A percentile compares a stretch with the other conserved stretches of the same genome.
Conservation (phyloP, 1,140 invertebrate genomes). For the Dreissena polymorpha region DNA sequence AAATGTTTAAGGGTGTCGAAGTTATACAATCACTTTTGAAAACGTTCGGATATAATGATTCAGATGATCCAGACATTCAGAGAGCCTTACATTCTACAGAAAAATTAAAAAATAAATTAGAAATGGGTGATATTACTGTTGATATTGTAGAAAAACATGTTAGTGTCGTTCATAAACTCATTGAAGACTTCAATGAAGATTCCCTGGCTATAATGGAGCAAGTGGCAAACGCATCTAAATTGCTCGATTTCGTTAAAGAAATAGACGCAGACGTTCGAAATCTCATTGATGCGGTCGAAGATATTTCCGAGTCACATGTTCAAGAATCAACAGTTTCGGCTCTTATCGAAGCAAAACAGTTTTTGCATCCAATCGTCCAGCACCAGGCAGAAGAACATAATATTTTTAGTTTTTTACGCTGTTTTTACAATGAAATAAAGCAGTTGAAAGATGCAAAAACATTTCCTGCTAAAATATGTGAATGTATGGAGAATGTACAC, state of each 20-base stretch:
- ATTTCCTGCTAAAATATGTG: constrained; percentile 58
- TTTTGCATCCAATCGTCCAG: constrained; percentile 56
- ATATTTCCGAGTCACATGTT: constrained; percentile 66
- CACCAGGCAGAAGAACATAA: neutral
- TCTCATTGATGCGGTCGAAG: constrained; percentile 70
- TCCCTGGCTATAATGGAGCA: constrained; percentile 42
- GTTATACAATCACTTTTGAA: too few species aligned
- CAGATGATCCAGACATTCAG: too few species aligned
- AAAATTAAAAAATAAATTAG: too few species aligned
- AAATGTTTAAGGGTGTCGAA: too few species aligned
- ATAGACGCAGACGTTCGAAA: constrained; percentile 62
- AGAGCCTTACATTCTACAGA: too few species aligned
- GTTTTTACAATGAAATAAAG: constrained; percentile 31
- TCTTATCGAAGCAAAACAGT: constrained; percentile 61
- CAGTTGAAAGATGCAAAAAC: constrained; percentile 1
- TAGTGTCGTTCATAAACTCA: constrained; percentile 1
- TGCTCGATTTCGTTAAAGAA: constrained; percentile 61
- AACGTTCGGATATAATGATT: too few species aligned
- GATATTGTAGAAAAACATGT: constrained; percentile 5
- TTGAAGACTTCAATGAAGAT: constrained; percentile 14
- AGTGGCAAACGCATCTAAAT: constrained; percentile 36
- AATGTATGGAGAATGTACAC: constrained; percentile 60
- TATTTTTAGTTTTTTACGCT: constrained; percentile 23
- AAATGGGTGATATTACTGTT: too few species aligned
- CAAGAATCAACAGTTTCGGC: constrained; percentile 63